Evolutionary conservation across 2,888 invertebrate genomes (phyloP).

Genomic region (Acrobasis consociella): DNA sequence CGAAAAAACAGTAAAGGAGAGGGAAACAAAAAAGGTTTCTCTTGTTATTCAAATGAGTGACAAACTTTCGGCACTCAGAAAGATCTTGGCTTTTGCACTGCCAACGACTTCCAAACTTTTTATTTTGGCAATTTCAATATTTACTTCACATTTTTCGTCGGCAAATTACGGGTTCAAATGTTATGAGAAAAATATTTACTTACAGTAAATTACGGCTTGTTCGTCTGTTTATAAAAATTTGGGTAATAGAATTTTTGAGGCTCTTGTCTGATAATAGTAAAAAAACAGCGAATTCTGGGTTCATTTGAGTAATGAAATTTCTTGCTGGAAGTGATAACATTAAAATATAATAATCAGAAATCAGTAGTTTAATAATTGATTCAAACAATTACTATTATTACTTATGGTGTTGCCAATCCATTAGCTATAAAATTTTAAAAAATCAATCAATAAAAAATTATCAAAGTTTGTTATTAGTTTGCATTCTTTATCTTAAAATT

Average conservation of each 20-base stretch:
- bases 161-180: constrained; percentile 16
- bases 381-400: no score
- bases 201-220: not conserved
- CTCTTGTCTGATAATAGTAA: no score
- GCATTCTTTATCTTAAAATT: no score
- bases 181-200: not conserved
- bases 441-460: no score
- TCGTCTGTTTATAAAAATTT: not conserved
- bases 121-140: constrained; percentile 46
- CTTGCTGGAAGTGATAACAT: no score
- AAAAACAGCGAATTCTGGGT: no score
- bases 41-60: constrained; percentile 75
- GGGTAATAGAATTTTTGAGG: not conserved
- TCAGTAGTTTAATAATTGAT: no score
- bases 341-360: no score
- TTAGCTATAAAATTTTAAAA: no score
- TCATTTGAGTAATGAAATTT: no score
- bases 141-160: constrained; percentile 29
- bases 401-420: no score
- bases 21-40: constrained; percentile 64
- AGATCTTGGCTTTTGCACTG: constrained; percentile 54
- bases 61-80: constrained; percentile 55
- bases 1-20: constrained; percentile 28
- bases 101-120: constrained; percentile 49
- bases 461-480: no score